Conservation (phyloP, 2,888 invertebrate species). For the Nomada lathburiana region DNA sequence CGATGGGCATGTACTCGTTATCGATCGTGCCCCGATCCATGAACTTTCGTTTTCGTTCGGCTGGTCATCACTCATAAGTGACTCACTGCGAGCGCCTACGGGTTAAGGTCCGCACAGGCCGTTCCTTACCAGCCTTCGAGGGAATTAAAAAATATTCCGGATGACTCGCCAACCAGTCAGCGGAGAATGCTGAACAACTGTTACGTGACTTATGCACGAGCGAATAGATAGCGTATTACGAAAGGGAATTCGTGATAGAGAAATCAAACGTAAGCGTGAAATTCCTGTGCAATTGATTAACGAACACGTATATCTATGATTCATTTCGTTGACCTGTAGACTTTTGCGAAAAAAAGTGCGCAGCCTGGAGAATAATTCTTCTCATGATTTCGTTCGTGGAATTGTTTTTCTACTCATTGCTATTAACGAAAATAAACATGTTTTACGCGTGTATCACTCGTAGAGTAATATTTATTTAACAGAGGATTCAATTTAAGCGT, state of each 20-base stretch:
- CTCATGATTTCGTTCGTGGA: too few species aligned
- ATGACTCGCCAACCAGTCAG: slow-evolving; percentile 4
- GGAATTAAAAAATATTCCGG: background rate
- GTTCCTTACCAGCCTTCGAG: slow-evolving; percentile 24
- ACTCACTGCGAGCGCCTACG: slow-evolving; percentile 48
- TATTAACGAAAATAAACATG: too few species aligned
- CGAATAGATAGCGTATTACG: background rate
- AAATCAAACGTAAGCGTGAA: background rate
- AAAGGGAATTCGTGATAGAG: background rate
- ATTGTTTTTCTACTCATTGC: too few species aligned
- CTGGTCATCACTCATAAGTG: slow-evolving; percentile 65
- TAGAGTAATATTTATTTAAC: background rate
- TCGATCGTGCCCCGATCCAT: slow-evolving; percentile 64
- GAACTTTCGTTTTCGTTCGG: slow-evolving; percentile 70
- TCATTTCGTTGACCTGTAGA: too few species aligned
- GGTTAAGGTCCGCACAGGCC: slow-evolving; percentile 43
- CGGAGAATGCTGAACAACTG: background rate
- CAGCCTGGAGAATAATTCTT: too few species aligned
- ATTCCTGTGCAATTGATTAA: background rate
- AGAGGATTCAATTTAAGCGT: background rate
- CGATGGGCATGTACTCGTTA: slow-evolving; percentile 57
- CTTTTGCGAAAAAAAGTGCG: too few species aligned
- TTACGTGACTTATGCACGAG: slow-evolving; percentile 17
- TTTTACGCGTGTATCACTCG: background rate
- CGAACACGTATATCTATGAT: background rate